Conservation (phyloP, 1,140 invertebrate genomes). For the Latrodectus geometricus region DNA sequence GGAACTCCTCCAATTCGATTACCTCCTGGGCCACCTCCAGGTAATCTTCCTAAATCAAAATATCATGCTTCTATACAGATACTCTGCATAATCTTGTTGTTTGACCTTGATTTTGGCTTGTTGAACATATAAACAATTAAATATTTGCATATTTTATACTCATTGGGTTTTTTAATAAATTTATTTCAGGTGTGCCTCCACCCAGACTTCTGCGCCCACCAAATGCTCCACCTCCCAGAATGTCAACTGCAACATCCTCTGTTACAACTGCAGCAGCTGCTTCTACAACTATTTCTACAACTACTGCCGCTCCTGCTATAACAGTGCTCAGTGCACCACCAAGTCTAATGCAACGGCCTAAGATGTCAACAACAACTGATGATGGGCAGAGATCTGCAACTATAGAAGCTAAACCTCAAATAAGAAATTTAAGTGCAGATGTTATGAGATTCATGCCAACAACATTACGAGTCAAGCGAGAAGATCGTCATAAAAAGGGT, state of each 20-base stretch:
- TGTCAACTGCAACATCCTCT: conserved; percentile 66
- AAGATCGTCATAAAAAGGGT: conserved; percentile 71
- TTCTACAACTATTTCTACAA: conserved; percentile 66
- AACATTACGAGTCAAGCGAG: conserved; percentile 87
- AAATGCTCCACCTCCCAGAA: conserved; percentile 68
- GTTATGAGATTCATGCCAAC: conserved; percentile 95
- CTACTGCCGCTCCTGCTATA: conserved; percentile 74
- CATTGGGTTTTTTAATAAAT: too few relatives aligned
- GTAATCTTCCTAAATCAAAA: conserved; percentile 67
- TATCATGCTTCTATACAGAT: not conserved
- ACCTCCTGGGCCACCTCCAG: conserved; percentile 79
- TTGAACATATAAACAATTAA: too few relatives aligned
- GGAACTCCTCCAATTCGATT: conserved; percentile 67
- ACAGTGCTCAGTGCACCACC: conserved; percentile 82
- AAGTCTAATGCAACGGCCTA: conserved; percentile 78
- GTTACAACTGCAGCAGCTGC: conserved; percentile 65
- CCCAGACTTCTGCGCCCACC: conserved; percentile 66
- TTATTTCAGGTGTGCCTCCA: conserved; percentile 69
- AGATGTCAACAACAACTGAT: conserved; percentile 31
- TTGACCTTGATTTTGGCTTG: too few relatives aligned
- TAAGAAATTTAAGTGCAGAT: conserved; percentile 91
- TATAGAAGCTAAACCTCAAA: conserved; percentile 95
- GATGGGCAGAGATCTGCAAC: conserved; percentile 72
- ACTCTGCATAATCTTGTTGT: too few relatives aligned
- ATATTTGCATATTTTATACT: too few relatives aligned